These are phyloP conservation scores for Bujurquina vittata DNA, from an alignment of 2,113 vertebrate species.

Conservation along the genomic window DNA sequence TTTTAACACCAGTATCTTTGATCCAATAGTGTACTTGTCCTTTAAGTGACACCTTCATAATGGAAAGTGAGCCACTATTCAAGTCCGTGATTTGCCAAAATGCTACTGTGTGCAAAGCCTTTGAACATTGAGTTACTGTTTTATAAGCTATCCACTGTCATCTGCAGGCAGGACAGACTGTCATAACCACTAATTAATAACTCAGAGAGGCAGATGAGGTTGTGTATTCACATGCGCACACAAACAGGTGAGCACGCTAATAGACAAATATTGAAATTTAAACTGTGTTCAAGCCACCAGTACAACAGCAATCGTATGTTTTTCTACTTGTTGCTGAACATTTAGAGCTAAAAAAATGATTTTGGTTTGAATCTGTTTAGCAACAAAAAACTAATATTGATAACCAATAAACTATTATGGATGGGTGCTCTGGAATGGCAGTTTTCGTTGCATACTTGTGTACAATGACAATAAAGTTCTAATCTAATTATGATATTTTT, in stretches of 20 bases:
- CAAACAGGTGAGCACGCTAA: not conserved
- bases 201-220: conserved; percentile 27
- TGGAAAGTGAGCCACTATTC: conserved; percentile 58
- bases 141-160: conserved; percentile 69
- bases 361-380: not conserved
- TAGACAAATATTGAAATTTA: conserved; percentile 7
- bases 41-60: conserved; percentile 45
- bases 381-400: no score
- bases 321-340: not conserved
- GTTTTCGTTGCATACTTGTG: no score
- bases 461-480: no score
- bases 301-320: not conserved
- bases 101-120: conserved; percentile 75
- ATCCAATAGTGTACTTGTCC: conserved; percentile 1
- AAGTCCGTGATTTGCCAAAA: conserved; percentile 71
- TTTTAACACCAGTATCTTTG: conserved; percentile 1
- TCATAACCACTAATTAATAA: conserved; percentile 69
- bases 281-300: not conserved
- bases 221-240: not conserved
- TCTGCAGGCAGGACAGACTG: conserved; percentile 65
- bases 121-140: conserved; percentile 75
- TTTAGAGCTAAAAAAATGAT: not conserved
- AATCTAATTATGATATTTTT: not conserved
- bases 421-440: no score
- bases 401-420: not conserved